Percentiles rank a stretch among this genome's conserved stretches.
Evolutionary conservation across 2,113 vertebrate genomes (phyloP).

Genomic region (Oreochromis aureus): DNA sequence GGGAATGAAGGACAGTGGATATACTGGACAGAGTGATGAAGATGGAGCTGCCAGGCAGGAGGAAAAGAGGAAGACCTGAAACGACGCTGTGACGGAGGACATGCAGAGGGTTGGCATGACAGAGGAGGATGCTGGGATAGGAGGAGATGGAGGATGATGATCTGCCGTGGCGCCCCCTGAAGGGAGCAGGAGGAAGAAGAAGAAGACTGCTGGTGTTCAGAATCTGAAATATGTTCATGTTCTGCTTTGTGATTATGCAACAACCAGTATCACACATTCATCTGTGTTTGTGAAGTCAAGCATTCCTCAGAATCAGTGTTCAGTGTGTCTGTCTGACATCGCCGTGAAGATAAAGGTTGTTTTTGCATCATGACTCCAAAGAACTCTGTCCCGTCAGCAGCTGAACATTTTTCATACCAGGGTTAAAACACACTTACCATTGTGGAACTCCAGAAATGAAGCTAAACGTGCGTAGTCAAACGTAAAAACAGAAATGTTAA

Average conservation of each 20-base stretch:
- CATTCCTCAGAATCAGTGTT: background rate
- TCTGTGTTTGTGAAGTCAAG: background rate
- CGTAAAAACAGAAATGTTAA: background rate
- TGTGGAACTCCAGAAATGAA: background rate
- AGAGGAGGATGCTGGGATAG: background rate
- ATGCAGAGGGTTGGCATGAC: background rate
- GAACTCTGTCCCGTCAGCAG: background rate
- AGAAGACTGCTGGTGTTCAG: background rate
- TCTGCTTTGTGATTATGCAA: background rate
- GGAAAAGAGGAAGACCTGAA: background rate
- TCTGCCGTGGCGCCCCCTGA: background rate
- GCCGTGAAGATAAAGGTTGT: background rate
- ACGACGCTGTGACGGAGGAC: background rate
- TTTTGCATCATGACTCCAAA: background rate
- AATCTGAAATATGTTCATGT: background rate
- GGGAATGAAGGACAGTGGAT: background rate
- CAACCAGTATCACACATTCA: background rate
- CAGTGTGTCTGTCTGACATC: background rate
- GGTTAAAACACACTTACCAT: background rate
- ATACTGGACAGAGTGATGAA: background rate
- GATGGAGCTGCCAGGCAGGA: background rate
- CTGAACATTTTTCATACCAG: background rate
- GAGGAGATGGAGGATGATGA: background rate
- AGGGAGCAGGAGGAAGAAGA: background rate
- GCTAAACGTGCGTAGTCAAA: accelerated